These are phyloP conservation scores for Passerculus sandwichensis DNA, from an alignment of 2,797 vertebrate species.

Conservation along the genomic window DNA sequence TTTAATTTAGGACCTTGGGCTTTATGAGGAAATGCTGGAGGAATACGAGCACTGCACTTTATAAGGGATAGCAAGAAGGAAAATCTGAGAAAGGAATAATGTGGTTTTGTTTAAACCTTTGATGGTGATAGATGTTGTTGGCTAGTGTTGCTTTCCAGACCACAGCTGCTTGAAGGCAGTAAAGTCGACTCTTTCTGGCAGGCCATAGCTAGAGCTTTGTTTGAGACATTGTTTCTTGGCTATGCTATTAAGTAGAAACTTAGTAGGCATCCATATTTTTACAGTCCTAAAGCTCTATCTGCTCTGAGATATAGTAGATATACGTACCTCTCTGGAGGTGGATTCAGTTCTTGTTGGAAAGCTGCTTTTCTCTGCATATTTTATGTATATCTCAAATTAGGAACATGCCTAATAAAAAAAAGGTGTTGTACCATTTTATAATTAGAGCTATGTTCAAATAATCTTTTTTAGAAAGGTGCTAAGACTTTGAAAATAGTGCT, in stretches of 20 bases:
- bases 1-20: neutral
- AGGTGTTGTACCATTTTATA: neutral
- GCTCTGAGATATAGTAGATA: neutral
- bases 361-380: neutral
- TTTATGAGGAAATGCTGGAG: neutral
- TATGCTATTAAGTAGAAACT: slow-evolving; percentile 25
- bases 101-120: slow-evolving; percentile 49
- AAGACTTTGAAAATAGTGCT: neutral
- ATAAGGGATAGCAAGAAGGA: neutral
- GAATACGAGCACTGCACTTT: neutral
- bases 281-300: neutral
- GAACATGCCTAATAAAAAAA: neutral
- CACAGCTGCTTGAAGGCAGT: slow-evolving; percentile 18
- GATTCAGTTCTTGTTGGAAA: neutral
- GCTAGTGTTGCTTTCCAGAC: slow-evolving; percentile 36
- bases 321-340: neutral
- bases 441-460: neutral
- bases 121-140: neutral
- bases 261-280: slow-evolving; percentile 43
- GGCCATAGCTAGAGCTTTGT: slow-evolving; percentile 7
- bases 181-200: slow-evolving; percentile 52
- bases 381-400: neutral
- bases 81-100: slow-evolving; percentile 11
- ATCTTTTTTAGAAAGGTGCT: neutral
- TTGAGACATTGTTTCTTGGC: slow-evolving; percentile 26